phyloP scores from a whole-genome alignment of 2,113 vertebrate species.

The Laticauda colubrina region DNA sequence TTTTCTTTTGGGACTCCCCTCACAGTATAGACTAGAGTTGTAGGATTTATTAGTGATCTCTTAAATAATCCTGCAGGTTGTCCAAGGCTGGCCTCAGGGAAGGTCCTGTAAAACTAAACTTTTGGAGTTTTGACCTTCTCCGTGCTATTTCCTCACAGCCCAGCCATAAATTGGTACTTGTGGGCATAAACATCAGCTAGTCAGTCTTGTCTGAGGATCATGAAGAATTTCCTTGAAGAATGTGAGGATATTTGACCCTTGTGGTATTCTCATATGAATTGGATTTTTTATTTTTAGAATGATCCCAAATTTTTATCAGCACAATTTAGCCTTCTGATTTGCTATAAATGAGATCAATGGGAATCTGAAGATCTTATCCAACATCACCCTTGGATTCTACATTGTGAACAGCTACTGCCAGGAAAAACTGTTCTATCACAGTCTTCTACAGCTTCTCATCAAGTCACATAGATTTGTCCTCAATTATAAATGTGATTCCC shows the following conservation, averaged over 20 bases:
- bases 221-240: too few relatives aligned
- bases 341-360: not conserved
- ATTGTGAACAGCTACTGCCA: not conserved
- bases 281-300: not conserved
- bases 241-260: too few relatives aligned
- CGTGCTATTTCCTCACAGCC: too few relatives aligned
- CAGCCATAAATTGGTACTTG: too few relatives aligned
- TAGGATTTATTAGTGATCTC: too few relatives aligned
- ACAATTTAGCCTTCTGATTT: not conserved
- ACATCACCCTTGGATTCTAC: not conserved
- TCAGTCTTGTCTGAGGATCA: not conserved
- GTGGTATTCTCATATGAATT: not conserved
- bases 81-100: too few relatives aligned
- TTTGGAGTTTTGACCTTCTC: too few relatives aligned
- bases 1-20: too few relatives aligned
- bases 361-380: not conserved
- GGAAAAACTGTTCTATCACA: not conserved
- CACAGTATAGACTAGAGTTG: too few relatives aligned
- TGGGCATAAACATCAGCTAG: too few relatives aligned
- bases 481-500: not conserved
- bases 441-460: not conserved
- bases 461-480: not conserved
- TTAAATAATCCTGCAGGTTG: too few relatives aligned
- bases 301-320: not conserved
- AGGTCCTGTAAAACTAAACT: too few relatives aligned